These are phyloP conservation scores for Lindbergichthys nudifrons DNA, from an alignment of 2,797 vertebrate genomes.

Conservation along the genomic window DNA sequence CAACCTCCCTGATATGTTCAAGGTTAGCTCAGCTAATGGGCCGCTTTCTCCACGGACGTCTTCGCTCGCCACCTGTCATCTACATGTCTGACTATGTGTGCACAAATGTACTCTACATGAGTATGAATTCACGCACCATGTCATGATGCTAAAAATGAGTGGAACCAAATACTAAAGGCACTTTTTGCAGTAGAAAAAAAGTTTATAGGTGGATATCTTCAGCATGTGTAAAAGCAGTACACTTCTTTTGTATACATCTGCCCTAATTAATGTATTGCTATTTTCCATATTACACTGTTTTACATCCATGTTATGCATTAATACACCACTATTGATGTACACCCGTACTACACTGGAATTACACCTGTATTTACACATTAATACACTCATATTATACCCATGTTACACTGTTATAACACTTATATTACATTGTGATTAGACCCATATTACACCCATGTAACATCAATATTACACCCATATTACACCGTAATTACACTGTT, in stretches of 20 bases:
- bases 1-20: conserved; percentile 58
- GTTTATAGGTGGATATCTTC: background rate
- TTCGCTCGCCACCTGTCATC: conserved; percentile 53
- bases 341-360: too few species aligned
- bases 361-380: too few species aligned
- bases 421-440: too few species aligned
- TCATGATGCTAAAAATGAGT: background rate
- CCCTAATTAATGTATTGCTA: background rate
- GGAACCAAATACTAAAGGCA: background rate
- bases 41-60: conserved; percentile 43
- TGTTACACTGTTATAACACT: too few species aligned
- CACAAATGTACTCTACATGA: conserved; percentile 11
- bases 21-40: conserved; percentile 71
- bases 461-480: too few species aligned
- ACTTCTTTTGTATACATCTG: background rate
- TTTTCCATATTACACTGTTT: too few species aligned
- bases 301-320: too few species aligned
- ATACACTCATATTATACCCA: too few species aligned
- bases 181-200: background rate
- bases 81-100: conserved; percentile 36
- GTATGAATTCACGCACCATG: background rate
- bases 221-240: background rate
- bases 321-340: too few species aligned
- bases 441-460: too few species aligned
- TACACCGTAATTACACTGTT: too few species aligned